A percentile compares a stretch with the other conserved stretches of the same genome.
phyloP scores from a whole-genome alignment of 2,113 vertebrate genomes.

The Ramphastos sulfuratus region DNA sequence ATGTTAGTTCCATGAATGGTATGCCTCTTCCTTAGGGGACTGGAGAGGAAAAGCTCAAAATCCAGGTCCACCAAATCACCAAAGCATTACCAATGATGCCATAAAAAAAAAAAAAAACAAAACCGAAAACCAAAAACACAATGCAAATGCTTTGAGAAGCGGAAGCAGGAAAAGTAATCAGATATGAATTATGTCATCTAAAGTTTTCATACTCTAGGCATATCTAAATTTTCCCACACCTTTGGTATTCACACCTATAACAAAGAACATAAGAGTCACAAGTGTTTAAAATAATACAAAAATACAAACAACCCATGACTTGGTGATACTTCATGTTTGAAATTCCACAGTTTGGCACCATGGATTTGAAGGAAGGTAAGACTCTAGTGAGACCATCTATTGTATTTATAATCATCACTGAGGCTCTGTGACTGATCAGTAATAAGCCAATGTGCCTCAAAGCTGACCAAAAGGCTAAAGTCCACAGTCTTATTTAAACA shows the following conservation, averaged over 20 bases:
- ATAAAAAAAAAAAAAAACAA: not conserved
- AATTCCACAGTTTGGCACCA: not conserved
- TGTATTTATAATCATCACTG: not conserved
- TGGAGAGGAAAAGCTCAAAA: not conserved
- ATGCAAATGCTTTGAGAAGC: not conserved
- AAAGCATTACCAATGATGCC: not conserved
- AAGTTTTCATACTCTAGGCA: not conserved
- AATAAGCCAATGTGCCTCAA: not conserved
- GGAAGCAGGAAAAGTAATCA: not conserved
- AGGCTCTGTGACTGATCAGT: not conserved
- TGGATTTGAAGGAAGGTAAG: not conserved
- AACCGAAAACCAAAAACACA: not conserved
- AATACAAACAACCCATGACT: not conserved
- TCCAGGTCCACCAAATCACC: not conserved
- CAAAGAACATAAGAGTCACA: rapidly evolving
- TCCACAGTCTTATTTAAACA: not conserved
- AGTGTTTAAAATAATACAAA: not conserved
- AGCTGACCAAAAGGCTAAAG: not conserved
- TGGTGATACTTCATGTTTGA: not conserved
- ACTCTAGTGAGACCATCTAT: not conserved
- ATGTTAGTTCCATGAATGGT: not conserved
- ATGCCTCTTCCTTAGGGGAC: not conserved
- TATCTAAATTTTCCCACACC: not conserved
- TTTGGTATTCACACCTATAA: not conserved
- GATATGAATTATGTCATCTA: not conserved